Evolutionary conservation across 2,797 vertebrate genomes (phyloP).

Genomic region (Sebastes steindachneri): DNA sequence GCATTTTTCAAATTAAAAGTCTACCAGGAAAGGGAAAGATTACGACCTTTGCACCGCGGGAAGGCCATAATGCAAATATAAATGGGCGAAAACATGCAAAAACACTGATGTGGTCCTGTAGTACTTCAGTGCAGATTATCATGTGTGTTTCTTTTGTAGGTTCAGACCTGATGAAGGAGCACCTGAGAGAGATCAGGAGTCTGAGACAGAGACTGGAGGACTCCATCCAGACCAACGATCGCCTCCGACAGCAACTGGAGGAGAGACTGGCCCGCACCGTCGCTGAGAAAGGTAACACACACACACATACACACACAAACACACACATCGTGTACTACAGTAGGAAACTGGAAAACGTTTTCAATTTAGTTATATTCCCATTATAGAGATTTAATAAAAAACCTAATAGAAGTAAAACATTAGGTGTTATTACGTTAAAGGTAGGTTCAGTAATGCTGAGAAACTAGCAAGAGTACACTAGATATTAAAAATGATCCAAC

Average conservation of each 20-base stretch:
- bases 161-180: conserved; percentile 89
- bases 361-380: background rate
- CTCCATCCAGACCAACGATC: conserved; percentile 92
- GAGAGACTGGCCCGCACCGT: conserved; percentile 74
- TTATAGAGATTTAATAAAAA: background rate
- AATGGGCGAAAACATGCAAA: background rate
- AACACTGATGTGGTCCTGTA: background rate
- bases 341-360: background rate
- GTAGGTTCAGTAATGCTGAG: too few species aligned
- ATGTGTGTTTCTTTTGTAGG: conserved; percentile 61
- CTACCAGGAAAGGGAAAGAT: background rate
- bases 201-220: conserved; percentile 91
- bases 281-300: conserved; percentile 76
- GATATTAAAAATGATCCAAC: too few species aligned
- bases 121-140: background rate
- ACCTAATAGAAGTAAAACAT: too few species aligned
- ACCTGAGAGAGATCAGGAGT: conserved; percentile 89
- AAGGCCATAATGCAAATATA: background rate
- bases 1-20: background rate
- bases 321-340: too few species aligned
- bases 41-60: background rate
- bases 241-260: conserved; percentile 89
- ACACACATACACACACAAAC: background rate
- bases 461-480: too few species aligned
- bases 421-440: too few species aligned